A percentile compares a stretch with the other conserved stretches of the same genome.
These are phyloP conservation scores for Pollenia labialis DNA, from an alignment of 2,888 invertebrate species.

Conservation along the genomic window DNA sequence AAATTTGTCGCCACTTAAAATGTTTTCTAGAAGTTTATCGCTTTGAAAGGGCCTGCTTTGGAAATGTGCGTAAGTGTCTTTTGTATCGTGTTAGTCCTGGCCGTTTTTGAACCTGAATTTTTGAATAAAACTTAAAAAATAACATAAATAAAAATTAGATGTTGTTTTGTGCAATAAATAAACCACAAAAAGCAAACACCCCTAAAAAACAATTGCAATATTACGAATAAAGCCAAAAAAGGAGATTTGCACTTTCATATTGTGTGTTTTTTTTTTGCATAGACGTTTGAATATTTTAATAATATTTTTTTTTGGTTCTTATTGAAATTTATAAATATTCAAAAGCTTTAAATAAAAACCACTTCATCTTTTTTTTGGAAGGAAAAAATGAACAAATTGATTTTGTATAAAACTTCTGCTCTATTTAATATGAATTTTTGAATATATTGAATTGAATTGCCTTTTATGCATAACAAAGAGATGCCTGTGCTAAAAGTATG, in stretches of 20 bases:
- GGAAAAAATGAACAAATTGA: constrained; percentile 24
- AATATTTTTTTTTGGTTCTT: constrained; percentile 23
- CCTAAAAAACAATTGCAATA: neutral
- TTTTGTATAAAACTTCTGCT: constrained; percentile 38
- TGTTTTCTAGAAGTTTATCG: no score
- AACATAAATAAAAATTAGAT: neutral
- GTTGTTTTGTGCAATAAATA: neutral
- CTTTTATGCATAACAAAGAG: no score
- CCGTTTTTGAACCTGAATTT: neutral
- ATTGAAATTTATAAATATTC: constrained; percentile 52
- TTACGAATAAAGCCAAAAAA: neutral
- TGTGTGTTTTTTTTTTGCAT: neutral
- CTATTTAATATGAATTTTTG: constrained; percentile 22
- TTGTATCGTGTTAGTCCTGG: neutral
- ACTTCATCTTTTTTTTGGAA: neutral
- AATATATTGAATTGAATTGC: neutral
- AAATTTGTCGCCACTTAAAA: no score
- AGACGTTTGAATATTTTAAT: constrained; percentile 49
- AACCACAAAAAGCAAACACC: neutral
- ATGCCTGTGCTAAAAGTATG: neutral
- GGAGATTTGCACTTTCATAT: neutral
- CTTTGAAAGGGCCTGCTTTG: no score
- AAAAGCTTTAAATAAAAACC: constrained; percentile 1
- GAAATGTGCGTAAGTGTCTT: no score
- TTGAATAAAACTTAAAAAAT: neutral